Evolutionary conservation across 2,888 invertebrate species (phyloP), one percentile per base, ranked within the genome.

Genomic region (Xestia rhomboidea): DNA sequence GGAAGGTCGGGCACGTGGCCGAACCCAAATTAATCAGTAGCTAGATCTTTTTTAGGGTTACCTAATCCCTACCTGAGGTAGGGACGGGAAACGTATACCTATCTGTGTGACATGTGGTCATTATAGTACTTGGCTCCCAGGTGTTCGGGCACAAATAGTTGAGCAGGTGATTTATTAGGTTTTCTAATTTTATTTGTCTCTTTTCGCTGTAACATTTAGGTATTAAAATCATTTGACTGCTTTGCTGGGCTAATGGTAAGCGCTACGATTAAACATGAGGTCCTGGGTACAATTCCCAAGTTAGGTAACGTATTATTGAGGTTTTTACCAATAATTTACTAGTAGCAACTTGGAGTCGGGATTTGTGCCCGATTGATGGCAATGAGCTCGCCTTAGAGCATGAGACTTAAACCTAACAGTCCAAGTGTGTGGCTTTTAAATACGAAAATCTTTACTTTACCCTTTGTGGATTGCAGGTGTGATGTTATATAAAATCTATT

Each of bases 21-120:
- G 76, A 38, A 34, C 68, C 41, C 41, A 68, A 41, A 77, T 78
- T 77, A 79, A 79, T 68, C 60, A 79, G 41, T 10, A 60, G 21
- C 38, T 38, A 38, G 57, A 78, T 68, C 74, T 49, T 60, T 70
- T 77, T 60, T 60, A 60, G 46, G 46, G 57, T 68, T n/a, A 41
- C 49, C 46, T 78, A 67, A 76, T 77, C 46, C 41, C 0, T 78
- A 77, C n/a, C 57, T 77, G 30, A 57, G 49, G 11, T 41, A 67
- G 57, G 30, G 27, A 27, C 63, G 3, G 15, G 2, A n/a, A 66
- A 46, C n/a, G 13, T 34, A 34, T 75, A 10, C 18, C 30, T 54
- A 11, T 64, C 41, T 64, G 11, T 44, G 70, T 30, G 70, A 30
- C 41, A 30, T 60, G 57, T 21, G 24, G 27, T 66, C n/a, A 21